Evolutionary conservation across 1,140 invertebrate genomes (phyloP).

Genomic region (Palaemon carinicauda): DNA sequence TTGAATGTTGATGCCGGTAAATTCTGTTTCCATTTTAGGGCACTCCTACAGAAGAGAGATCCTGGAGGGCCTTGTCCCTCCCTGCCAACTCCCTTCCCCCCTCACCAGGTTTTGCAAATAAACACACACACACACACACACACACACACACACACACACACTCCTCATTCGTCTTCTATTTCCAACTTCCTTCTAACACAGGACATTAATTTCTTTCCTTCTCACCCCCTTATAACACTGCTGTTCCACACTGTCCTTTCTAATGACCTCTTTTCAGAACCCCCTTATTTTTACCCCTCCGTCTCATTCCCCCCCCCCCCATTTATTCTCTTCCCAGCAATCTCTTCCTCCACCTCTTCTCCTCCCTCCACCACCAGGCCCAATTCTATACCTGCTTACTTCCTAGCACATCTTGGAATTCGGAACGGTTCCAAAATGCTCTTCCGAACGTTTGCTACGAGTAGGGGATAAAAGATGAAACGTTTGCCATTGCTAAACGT

Average conservation of each 20-base stretch:
- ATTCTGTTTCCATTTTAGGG: slow-evolving; percentile 55
- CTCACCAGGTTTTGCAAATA: background rate
- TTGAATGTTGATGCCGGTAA: slow-evolving; percentile 56
- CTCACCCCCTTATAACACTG: background rate
- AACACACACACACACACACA: background rate
- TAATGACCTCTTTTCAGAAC: background rate
- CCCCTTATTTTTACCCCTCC: background rate
- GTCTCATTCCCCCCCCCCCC: background rate
- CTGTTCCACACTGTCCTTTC: background rate
- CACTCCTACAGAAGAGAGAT: background rate
- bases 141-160: background rate
- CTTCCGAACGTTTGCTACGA: background rate
- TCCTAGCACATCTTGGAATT: slow-evolving; percentile 18
- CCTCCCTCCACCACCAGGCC: background rate
- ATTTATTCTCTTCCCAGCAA: background rate
- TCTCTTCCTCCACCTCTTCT: background rate
- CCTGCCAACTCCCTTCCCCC: too few relatives aligned
- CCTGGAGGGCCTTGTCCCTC: too few relatives aligned
- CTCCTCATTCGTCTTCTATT: background rate
- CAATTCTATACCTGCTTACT: slow-evolving; percentile 35
- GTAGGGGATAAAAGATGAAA: background rate
- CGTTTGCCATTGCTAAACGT: background rate
- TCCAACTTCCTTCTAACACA: too few relatives aligned
- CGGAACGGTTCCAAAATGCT: background rate
- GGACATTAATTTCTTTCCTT: background rate